Evolutionary conservation across 2,888 invertebrate genomes (phyloP), one percentile per base, ranked within the genome.

Genomic region (Cerceris rybyensis): DNA sequence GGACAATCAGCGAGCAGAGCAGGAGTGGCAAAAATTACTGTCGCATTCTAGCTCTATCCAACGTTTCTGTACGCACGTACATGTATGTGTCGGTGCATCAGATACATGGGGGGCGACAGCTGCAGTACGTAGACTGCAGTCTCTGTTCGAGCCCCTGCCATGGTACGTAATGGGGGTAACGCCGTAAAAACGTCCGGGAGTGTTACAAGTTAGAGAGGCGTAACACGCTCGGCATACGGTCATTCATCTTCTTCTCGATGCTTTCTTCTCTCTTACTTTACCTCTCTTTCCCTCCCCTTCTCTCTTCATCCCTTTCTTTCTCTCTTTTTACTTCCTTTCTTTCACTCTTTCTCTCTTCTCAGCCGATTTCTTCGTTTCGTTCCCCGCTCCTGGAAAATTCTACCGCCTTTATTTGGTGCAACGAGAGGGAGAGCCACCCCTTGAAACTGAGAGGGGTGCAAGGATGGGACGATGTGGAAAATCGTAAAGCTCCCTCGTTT

Each of bases 151-250:
- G 9, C 55, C 55, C 28, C 28, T 55, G 63, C 28, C 17, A 58
- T 42, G 49, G 41, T 42, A 57, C 59, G 63, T 75, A 68, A 68
- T 58, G 46, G 16, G 50, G 55, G 55, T 60, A 74, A 63, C 59
- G 77, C 66, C 73, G 68, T 82, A 82, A 82, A 82, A 82, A 81
- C 81, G 71, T 74, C 66, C 67, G 49, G 72, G 65, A 13, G 60
- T 60, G 74, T 69, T 76, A 68, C 73, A 64, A 70, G 73, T 76
- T 79, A 73, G 73, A 71, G 68, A 66, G 72, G 65, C 63, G 72
- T 71, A 65, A 68, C 78, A 67, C 69, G 66, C 58, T 54, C 55
- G 54, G 57, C 68, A 65, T 49, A 49, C 72, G 70, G 69, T 55
- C 63, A 78, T 77, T 82, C 76, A 72, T 76, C 76, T 77, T 82